These are phyloP conservation scores for Ictidomys tridecemlineatus DNA, from an alignment of 2,113 vertebrate species.

Conservation along the genomic window DNA sequence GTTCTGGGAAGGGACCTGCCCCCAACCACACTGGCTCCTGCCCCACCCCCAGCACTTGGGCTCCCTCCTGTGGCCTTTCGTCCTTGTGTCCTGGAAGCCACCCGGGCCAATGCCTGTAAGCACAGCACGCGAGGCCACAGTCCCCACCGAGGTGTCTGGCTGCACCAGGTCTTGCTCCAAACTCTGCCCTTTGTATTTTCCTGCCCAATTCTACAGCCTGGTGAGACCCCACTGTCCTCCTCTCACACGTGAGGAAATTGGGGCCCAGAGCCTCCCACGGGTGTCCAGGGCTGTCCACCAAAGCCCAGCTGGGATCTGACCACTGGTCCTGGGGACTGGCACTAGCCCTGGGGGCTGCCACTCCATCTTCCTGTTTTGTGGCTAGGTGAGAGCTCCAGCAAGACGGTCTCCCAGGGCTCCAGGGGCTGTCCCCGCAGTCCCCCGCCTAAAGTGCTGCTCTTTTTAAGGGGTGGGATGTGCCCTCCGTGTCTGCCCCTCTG, in stretches of 20 bases:
- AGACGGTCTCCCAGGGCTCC: not conserved
- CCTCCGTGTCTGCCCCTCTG: rapidly evolving
- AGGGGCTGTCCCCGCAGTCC: too few species aligned
- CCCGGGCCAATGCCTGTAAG: rapidly evolving
- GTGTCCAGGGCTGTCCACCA: not conserved
- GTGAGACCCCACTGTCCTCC: rapidly evolving
- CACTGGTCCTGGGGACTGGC: not conserved
- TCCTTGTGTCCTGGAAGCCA: rapidly evolving
- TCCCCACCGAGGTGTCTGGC: not conserved
- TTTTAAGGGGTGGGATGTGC: not conserved
- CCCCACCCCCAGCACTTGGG: too few species aligned
- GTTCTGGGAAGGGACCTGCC: not conserved
- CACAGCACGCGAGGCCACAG: not conserved
- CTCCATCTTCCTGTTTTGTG: too few species aligned
- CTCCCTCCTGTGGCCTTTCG: rapidly evolving
- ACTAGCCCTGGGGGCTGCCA: rapidly evolving
- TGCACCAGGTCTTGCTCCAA: rapidly evolving
- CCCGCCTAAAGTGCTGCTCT: too few species aligned
- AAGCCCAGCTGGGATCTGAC: not conserved
- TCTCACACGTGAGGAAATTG: rapidly evolving
- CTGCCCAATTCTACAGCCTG: rapidly evolving
- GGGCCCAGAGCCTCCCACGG: not conserved
- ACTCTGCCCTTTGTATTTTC: rapidly evolving
- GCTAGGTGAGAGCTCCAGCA: too few species aligned
- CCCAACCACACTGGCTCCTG: not conserved